These are phyloP conservation scores for Glossophaga mutica DNA, from an alignment of 2,797 vertebrate species.

Conservation along the genomic window DNA sequence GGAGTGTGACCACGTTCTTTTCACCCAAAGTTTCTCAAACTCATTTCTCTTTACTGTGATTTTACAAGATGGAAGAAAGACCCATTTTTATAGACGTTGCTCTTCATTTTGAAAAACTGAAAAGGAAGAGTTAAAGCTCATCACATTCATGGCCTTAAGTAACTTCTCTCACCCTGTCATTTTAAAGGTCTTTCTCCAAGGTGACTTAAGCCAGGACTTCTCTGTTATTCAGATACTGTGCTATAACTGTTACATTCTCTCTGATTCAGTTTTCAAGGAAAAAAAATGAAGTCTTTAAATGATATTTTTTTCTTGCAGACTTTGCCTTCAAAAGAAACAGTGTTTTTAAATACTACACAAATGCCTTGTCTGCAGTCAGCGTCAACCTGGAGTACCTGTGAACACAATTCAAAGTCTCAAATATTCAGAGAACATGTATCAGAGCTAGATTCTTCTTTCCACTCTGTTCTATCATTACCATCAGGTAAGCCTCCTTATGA, in stretches of 20 bases:
- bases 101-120: conserved; percentile 8
- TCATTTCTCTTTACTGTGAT: background rate
- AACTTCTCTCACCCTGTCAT: background rate
- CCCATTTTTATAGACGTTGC: background rate
- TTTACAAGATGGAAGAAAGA: background rate
- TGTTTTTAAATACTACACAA: conserved; percentile 77
- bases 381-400: conserved; percentile 73
- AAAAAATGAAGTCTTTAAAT: conserved; percentile 42
- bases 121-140: background rate
- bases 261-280: conserved; percentile 23
- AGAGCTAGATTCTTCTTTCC: conserved; percentile 82
- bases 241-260: background rate
- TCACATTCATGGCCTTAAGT: background rate
- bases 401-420: conserved; percentile 64
- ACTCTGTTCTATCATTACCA: conserved; percentile 81
- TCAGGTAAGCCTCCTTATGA: conserved; percentile 81
- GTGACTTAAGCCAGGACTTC: background rate
- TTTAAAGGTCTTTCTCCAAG: background rate
- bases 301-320: conserved; percentile 79
- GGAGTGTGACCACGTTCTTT: background rate
- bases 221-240: background rate
- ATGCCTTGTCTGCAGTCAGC: conserved; percentile 73
- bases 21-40: background rate
- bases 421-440: conserved; percentile 75
- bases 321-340: conserved; percentile 72